Evolutionary conservation across 2,888 invertebrate species (phyloP), one percentile per base, ranked within the genome.

Genomic region (Odontomyia ornata): DNA sequence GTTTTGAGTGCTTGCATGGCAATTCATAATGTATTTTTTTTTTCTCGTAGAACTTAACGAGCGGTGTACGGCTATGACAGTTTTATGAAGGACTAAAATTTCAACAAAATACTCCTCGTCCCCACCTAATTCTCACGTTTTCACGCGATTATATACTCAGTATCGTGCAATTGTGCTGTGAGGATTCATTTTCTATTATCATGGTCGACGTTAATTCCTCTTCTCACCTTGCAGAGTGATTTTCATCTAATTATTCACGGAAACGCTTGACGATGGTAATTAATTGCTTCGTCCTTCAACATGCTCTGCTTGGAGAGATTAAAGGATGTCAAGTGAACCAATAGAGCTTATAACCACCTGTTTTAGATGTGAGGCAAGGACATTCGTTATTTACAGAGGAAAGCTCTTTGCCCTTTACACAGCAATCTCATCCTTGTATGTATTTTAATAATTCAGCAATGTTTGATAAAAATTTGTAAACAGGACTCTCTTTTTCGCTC

Each of bases 401-500:
- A 13, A 43, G 43, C 43, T 43, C 43, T 13, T 43, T 43, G 13
- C 13, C 13, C 43, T 13, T 7, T 43, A 13, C 13, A 43, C 13
- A 43, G n/a, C n/a, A n/a, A n/a, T n/a, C n/a, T n/a, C n/a, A n/a
- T n/a, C n/a, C n/a, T n/a, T n/a, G 13, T 43, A 43, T 43, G 18
- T 52, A 52, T 52, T 52, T 52, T 52, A 52, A 52, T 52, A 52
- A 52, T 52, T 52, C 18, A 18, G 52, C 52, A 4, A n/a, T 18
- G 52, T 52, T 52, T 52, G 13, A 52, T 52, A 52, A 52, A 52
- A 52, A 52, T 52, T 52, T 52, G 52, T 52, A 52, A 52, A 52
- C 52, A 15, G 52, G 5, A 52, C 52, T n/a, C n/a, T n/a, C n/a
- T n/a, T n/a, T n/a, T n/a, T n/a, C n/a, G n/a, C n/a, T 52, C n/a